Evolutionary conservation across 2,113 vertebrate genomes (phyloP).

Genomic region (Muntiacus reevesi): DNA sequence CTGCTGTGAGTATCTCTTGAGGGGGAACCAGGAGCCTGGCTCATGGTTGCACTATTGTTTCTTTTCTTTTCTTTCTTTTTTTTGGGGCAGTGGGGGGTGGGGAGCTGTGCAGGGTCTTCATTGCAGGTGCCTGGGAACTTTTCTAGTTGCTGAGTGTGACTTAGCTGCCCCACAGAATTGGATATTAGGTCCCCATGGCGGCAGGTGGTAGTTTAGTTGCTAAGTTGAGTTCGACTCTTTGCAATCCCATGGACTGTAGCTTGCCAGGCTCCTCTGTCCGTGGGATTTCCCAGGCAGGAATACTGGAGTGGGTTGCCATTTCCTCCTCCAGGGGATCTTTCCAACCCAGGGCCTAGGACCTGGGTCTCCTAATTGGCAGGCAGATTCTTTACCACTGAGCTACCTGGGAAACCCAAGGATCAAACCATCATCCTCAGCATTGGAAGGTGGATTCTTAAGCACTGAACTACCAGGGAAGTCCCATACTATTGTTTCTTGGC

Average conservation of each 20-base stretch:
- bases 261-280: too few species aligned
- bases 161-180: too few species aligned
- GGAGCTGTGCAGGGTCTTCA: neutral
- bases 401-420: neutral
- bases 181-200: too few species aligned
- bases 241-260: too few species aligned
- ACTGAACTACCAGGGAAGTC: neutral
- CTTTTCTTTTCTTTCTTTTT: neutral
- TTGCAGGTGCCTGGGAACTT: neutral
- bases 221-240: too few species aligned
- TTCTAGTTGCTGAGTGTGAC: neutral
- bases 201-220: too few species aligned
- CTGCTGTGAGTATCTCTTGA: neutral
- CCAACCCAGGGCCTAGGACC: neutral
- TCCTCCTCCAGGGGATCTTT: neutral
- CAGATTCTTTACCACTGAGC: neutral
- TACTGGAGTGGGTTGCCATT: neutral
- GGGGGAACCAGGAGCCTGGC: neutral
- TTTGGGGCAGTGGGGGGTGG: fast-evolving
- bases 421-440: neutral
- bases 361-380: neutral
- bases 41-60: neutral
- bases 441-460: neutral
- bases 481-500: neutral
- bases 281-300: neutral